Evolutionary conservation across 2,113 vertebrate species (phyloP).

Genomic region (Agelaius tricolor): DNA sequence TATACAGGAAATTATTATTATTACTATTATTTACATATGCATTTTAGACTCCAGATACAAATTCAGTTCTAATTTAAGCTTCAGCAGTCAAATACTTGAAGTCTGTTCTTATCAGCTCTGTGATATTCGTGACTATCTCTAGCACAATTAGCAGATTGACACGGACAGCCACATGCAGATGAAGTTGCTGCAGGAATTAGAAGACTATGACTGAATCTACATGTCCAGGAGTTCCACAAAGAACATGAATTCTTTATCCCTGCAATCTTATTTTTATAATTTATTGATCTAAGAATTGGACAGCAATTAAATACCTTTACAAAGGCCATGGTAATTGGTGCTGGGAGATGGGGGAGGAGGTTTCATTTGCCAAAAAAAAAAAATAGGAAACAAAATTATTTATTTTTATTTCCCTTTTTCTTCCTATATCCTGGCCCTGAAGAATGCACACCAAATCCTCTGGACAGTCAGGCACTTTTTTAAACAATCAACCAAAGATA

Average conservation of each 20-base stretch:
- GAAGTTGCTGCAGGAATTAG: neutral
- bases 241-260: neutral
- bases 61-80: neutral
- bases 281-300: neutral
- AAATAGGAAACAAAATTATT: neutral
- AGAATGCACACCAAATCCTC: neutral
- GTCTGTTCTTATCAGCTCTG: neutral
- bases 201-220: neutral
- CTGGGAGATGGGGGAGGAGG: fast-evolving
- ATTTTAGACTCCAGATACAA: neutral
- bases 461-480: neutral
- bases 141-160: neutral
- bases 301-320: neutral
- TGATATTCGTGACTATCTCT: neutral
- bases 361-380: neutral
- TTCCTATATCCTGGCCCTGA: neutral
- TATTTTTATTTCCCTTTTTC: neutral
- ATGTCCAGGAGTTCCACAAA: neutral
- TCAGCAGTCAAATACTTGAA: neutral
- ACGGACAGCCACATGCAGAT: neutral
- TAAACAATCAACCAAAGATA: neutral
- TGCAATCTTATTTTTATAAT: neutral
- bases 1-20: neutral
- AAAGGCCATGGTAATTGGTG: neutral
- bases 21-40: neutral